Conservation (phyloP, 1,140 invertebrate genomes). For the Ptiloglossa arizonensis region DNA sequence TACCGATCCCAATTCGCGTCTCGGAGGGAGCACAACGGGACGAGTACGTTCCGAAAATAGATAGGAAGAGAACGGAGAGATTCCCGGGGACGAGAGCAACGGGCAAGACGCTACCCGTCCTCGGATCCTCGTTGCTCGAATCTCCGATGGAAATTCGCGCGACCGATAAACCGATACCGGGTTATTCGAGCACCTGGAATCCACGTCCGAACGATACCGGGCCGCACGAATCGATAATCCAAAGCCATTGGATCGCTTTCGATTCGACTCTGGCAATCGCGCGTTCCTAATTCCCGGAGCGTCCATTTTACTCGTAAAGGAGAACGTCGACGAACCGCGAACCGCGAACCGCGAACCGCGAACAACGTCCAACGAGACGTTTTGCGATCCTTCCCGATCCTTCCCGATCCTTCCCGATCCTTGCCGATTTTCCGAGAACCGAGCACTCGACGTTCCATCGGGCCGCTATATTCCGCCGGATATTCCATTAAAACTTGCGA, state of each 20-base stretch:
- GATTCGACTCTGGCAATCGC: neutral
- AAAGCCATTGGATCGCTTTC: slow-evolving; percentile 4
- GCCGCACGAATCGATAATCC: slow-evolving; percentile 24
- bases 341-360: too few species aligned
- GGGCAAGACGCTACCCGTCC: slow-evolving; percentile 31
- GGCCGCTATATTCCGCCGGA: slow-evolving; percentile 4
- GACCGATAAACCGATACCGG: slow-evolving; percentile 46
- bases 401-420: neutral
- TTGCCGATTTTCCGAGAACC: slow-evolving; percentile 3
- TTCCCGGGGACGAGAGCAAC: slow-evolving; percentile 36
- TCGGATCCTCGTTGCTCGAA: slow-evolving; percentile 53
- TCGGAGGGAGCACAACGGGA: slow-evolving; percentile 38
- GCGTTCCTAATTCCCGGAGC: neutral
- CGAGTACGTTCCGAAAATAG: slow-evolving; percentile 41
- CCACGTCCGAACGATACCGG: neutral
- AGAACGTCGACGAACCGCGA: too few species aligned
- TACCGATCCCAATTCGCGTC: slow-evolving; percentile 59
- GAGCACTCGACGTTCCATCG: slow-evolving; percentile 20
- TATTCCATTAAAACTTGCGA: slow-evolving; percentile 48
- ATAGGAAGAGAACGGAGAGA: slow-evolving; percentile 24
- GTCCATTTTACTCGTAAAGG: too few species aligned
- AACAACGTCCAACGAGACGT: too few species aligned
- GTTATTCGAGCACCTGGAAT: slow-evolving; percentile 22
- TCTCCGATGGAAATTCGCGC: slow-evolving; percentile 38
- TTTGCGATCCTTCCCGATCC: neutral